A percentile compares a stretch with the other conserved stretches of the same genome.
Conservation (phyloP, 2,888 invertebrate genomes). For the Frankliniella intonsa region DNA sequence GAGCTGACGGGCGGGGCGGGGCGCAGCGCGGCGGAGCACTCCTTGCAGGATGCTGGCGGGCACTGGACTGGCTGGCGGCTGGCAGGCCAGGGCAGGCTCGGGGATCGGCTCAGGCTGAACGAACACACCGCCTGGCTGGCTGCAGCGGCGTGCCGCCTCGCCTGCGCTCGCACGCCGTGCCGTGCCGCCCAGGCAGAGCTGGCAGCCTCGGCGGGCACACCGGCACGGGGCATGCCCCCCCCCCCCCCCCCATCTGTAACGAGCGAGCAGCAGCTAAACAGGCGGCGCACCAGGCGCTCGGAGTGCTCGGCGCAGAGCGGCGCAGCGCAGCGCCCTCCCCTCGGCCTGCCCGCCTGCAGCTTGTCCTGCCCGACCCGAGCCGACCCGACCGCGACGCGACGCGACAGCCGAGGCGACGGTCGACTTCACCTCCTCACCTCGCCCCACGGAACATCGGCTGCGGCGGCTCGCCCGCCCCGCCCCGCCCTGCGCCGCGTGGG, state of each 20-base stretch:
- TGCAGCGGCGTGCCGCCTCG: neutral
- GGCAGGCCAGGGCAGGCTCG: neutral
- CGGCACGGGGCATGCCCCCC: no score
- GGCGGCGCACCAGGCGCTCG: no score
- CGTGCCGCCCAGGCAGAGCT: neutral
- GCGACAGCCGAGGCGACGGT: neutral
- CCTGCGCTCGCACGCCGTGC: neutral
- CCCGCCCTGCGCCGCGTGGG: neutral
- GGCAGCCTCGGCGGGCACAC: neutral
- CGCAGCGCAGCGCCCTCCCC: neutral
- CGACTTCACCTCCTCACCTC: neutral
- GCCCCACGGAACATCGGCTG: neutral
- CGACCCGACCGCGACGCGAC: neutral
- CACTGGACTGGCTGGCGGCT: neutral
- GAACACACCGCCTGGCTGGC: neutral
- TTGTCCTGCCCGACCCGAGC: neutral
- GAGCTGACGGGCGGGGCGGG: neutral
- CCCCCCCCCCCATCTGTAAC: neutral
- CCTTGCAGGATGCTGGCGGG: neutral
- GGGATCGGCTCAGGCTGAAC: no score
- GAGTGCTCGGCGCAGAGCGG: no score
- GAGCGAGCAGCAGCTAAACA: no score
- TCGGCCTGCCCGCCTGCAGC: constrained; percentile 10
- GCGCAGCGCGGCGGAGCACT: neutral
- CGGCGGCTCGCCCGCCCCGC: neutral